These are phyloP conservation scores for Carterocephalus palaemon DNA, from an alignment of 2,888 invertebrate species.

Conservation along the genomic window DNA sequence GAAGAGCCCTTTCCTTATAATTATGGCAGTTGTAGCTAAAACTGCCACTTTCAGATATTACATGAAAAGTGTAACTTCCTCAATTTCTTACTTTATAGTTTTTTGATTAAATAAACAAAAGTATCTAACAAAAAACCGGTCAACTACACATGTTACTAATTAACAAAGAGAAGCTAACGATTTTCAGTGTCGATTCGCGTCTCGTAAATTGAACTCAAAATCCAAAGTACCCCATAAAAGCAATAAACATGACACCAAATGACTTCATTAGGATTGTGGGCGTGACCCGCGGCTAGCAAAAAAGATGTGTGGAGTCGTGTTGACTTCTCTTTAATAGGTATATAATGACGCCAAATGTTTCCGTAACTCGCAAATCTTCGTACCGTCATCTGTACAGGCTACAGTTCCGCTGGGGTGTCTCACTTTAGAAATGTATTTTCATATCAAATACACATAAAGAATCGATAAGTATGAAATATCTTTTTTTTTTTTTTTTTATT, in stretches of 20 bases:
- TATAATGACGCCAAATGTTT: conserved; percentile 69
- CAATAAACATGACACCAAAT: conserved; percentile 75
- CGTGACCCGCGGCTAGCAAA: conserved; percentile 66
- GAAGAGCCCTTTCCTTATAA: neutral
- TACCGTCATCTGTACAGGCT: conserved; percentile 57
- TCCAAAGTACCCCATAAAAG: conserved; percentile 71
- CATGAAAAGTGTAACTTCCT: too few species aligned
- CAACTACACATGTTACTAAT: conserved; percentile 55
- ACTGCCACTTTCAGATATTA: too few species aligned
- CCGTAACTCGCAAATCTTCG: conserved; percentile 63
- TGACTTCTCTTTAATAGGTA: conserved; percentile 64
- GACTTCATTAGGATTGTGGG: conserved; percentile 71
- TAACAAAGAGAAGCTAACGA: conserved; percentile 54
- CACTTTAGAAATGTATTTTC: conserved; percentile 15
- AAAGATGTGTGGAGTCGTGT: conserved; percentile 58
- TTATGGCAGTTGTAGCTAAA: neutral
- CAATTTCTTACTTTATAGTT: too few species aligned
- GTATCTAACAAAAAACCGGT: conserved; percentile 34
- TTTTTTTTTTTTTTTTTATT: too few species aligned
- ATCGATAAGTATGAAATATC: too few species aligned
- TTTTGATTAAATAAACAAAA: conserved; percentile 25
- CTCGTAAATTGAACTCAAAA: conserved; percentile 72
- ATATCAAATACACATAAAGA: too few species aligned
- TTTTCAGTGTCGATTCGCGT: conserved; percentile 71
- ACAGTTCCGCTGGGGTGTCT: conserved; percentile 48